A percentile compares a stretch with the other conserved stretches of the same genome.
Conservation (phyloP, 1,140 invertebrate species). For the Saxidomus purpurata region DNA sequence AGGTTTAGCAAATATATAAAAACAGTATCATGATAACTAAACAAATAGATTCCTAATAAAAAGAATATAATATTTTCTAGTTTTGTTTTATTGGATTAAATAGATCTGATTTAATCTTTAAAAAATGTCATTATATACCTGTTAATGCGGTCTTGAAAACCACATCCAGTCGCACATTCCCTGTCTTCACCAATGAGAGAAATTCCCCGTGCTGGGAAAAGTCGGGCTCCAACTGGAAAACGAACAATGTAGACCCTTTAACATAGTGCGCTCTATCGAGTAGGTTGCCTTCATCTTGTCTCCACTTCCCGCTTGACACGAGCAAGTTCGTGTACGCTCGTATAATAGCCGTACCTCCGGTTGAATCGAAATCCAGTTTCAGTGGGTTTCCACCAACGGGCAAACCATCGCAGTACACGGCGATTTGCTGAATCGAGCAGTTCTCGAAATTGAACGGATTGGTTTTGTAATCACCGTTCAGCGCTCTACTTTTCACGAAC, state of each 20-base stretch:
- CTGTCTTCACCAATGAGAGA: conserved; percentile 32
- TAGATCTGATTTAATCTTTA: too few species aligned
- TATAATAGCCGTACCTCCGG: background rate
- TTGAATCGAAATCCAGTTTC: background rate
- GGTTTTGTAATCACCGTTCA: background rate
- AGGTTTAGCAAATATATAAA: too few species aligned
- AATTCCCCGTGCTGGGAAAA: conserved; percentile 38
- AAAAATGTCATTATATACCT: too few species aligned
- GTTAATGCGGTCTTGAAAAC: conserved; percentile 35
- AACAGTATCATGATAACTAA: too few species aligned
- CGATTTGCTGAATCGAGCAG: conserved; percentile 24
- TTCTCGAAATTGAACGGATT: conserved; percentile 35
- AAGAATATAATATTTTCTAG: too few species aligned
- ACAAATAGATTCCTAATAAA: too few species aligned
- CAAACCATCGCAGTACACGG: background rate
- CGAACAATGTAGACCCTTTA: background rate
- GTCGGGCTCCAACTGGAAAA: conserved; percentile 27
- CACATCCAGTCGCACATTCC: conserved; percentile 20
- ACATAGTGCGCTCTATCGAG: conserved; percentile 3
- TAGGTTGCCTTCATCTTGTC: conserved; percentile 15
- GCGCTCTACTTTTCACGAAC: conserved; percentile 11
- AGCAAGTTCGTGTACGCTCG: conserved; percentile 20
- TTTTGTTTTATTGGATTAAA: too few species aligned
- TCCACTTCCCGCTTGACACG: conserved; percentile 4
- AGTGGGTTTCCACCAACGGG: background rate